Base-by-base conservation (phyloP, 92 coral and sea anemone species). In the Plumapathes pennacea region DNA sequence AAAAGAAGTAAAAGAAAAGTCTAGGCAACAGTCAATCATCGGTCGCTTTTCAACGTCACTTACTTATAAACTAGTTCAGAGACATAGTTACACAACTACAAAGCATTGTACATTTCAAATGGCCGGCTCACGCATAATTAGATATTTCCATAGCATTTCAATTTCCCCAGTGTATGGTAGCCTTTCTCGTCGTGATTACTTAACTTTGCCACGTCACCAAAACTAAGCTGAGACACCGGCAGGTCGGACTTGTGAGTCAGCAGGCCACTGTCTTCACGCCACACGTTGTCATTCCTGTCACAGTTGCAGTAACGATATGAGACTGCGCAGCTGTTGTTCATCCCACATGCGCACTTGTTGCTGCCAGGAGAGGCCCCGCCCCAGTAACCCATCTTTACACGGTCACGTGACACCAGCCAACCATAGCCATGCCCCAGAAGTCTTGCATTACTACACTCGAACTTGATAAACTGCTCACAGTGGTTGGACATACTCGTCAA, bases 191-290 rank as follows among this genome's bases (percentile, higher is more conserved):
- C 6, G 6, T 6, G 17, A n/a, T n/a, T n/a, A n/a, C n/a, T n/a
- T n/a, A n/a, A n/a, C n/a, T n/a, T n/a, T 7, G 17, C 50, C 5
- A 23, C 19, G 19, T 44, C 50, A 44, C 50, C 50, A 44, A 44
- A 44, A 7, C 50, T 44, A 6, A 44, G 9, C 50, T 44, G 10
- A 15, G 5, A 11, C 9, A 44, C 50, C 8, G 50, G 50, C 19
- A 44, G 20, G 6, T 6, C 19, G 50, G 10, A 7, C 50, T 17
- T 44, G 50, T 44, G 17, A 7, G 50, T 44, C 9, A 44, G 19
- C 50, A 44, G 18, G 8, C 50, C 50, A 44, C 50, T 44, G 50
- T 44, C 50, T 17, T 6, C 6, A 7, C 50, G 12, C 50, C 50
- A 44, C 50, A 7, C 50, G 5, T 5, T 11, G 18, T 44, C 50